These are phyloP conservation scores for Stichodactyla mertensii DNA, from an alignment of 64 coral and sea anemone genomes.

Conservation along the genomic window DNA sequence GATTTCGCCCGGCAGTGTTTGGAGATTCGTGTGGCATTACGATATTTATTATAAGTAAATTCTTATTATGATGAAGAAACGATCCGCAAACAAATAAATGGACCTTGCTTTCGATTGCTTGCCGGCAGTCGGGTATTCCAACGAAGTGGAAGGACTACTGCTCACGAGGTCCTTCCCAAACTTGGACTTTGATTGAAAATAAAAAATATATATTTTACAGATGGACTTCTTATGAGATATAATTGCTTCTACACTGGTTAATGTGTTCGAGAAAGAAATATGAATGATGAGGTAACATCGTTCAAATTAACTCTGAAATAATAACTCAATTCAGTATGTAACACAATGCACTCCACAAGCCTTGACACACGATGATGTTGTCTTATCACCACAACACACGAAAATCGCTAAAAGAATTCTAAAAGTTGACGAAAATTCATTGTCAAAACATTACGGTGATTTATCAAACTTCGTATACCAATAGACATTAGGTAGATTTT, in stretches of 20 bases:
- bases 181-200: too few relatives aligned
- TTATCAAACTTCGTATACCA: background rate
- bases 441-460: background rate
- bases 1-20: too few relatives aligned
- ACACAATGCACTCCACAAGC: background rate
- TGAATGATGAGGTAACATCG: background rate
- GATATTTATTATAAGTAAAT: too few relatives aligned
- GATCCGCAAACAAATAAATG: too few relatives aligned
- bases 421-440: background rate
- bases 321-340: background rate
- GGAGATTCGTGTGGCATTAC: too few relatives aligned
- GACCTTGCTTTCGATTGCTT: too few relatives aligned
- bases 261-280: background rate
- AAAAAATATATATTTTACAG: too few relatives aligned
- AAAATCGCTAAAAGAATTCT: background rate
- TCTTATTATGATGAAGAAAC: too few relatives aligned
- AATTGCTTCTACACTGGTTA: background rate
- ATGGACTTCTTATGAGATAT: too few relatives aligned
- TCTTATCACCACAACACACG: background rate
- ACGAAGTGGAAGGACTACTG: too few relatives aligned
- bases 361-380: background rate
- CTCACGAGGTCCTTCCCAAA: too few relatives aligned
- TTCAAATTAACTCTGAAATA: background rate
- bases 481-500: background rate
- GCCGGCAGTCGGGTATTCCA: too few relatives aligned